Evolutionary conservation across 1,140 invertebrate species (phyloP), one percentile per base, ranked within the genome.

Genomic region (Uloborus diversus): DNA sequence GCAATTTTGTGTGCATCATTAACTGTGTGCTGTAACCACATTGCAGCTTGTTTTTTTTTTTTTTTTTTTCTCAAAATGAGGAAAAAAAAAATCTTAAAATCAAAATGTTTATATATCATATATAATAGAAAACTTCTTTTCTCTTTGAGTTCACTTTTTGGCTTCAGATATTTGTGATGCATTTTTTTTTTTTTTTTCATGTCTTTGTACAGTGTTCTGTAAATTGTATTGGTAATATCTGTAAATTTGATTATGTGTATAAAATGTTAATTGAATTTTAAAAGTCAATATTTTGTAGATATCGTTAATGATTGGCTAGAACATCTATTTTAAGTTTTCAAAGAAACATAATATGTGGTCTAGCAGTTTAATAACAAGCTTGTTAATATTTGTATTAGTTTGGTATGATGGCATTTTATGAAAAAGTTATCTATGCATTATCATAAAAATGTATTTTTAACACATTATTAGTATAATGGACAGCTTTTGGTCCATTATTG

Each of bases 211-310:
- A 61, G 56, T 73, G 42, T 57, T 37, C 32, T 71, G 25, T 47
- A 32, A 35, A 53, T n/a, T 73, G 69, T 73, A 73, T 53, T 61
- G 37, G 59, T 53, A 27, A 61, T 35, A 61, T 37, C 11, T 73
- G 69, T 61, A 73, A 3, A 1, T 1, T 20, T 17, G 17, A 42
- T 13, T 13, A 42, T 13, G 17, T 1, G 17, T 1, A 42, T 13
- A 56, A 70, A 56, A 70, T 70, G 49, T 57, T 56, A 70, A 42
- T 25, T 32, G 37, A n/a, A 33, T 27, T 61, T 7, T 28, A 30
- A 73, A 61, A 73, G 30, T 49, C 25, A 51, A 42, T 73, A 61
- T n/a, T n/a, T 61, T 73, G 69, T 73, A 73, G 69, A 73, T 73
- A 73, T 30, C 14, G 33, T 61, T 35, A 70, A 53, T 47, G 27